Evolutionary conservation across 1,140 invertebrate genomes (phyloP), one percentile per base, ranked within the genome.

Genomic region (Drosophila murphyi): DNA sequence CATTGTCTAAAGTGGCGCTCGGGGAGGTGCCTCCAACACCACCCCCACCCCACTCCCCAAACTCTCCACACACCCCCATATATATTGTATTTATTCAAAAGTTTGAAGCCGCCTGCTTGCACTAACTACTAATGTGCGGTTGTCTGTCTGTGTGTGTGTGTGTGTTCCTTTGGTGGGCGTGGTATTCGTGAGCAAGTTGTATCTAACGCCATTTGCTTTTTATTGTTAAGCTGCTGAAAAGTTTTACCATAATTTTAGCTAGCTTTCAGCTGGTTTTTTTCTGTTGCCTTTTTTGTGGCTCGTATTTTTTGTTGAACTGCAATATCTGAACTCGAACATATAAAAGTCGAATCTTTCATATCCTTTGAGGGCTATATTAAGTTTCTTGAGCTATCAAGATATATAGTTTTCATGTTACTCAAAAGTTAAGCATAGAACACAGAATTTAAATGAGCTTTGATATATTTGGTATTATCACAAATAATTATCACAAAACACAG

Each of bases 121-220:
- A 83, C 85, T 88, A 89, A 88, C 85, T 88, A 88, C 85, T 88
- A 89, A 89, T 88, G 77, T 89, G 85, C 85, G 85, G 85, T 89
- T 78, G 54, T 61, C 62, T 62, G n/a, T 57, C 6, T 35, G 5
- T 12, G 28, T 39, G 61, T 60, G 63, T 50, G 61, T 55, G 65
- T 39, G 37, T n/a, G 12, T 20, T 48, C 20, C 32, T 57, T 37
- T 48, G 64, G 50, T 50, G 50, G 78, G 82, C 76, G 78, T 72
- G 68, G 72, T 68, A 63, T 62, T 62, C 60, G 32, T 68, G 59
- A 52, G 72, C 71, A 87, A 89, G 69, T 80, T 87, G 47, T 80
- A 80, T 88, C 77, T 72, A 75, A 77, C 85, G 64, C 77, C 85
- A 80, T 83, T 88, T 88, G 85, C 85, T 83, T 88, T 88, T 88